Evolutionary conservation across 1,140 invertebrate genomes (phyloP).

Genomic region (Mercenaria mercenaria): DNA sequence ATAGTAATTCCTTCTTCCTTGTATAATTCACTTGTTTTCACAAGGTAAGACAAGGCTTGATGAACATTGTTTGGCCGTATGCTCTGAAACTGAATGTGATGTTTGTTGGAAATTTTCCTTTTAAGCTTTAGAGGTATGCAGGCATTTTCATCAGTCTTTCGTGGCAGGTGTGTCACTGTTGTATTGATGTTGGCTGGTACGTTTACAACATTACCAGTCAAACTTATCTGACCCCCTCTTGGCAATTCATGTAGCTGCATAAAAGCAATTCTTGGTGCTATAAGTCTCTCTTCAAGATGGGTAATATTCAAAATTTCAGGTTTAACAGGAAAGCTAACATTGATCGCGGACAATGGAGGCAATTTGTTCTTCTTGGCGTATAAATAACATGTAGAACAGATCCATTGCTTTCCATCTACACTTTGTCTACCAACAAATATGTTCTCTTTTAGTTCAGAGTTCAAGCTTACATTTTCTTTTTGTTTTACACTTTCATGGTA

Average conservation of each 20-base stretch:
- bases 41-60: conserved; percentile 14
- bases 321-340: not conserved
- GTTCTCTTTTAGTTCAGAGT: conserved; percentile 2
- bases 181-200: conserved; percentile 47
- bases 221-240: not conserved
- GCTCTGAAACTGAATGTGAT: not conserved
- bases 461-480: not conserved
- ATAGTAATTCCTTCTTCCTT: conserved; percentile 26
- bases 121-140: conserved; percentile 50
- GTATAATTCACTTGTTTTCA: conserved; percentile 46
- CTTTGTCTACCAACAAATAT: not conserved
- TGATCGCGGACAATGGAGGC: not conserved
- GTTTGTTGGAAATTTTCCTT: conserved; percentile 31
- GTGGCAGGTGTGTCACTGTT: conserved; percentile 47
- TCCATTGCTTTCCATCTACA: conserved; percentile 7
- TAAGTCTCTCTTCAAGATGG: not conserved
- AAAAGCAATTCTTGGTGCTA: conserved; percentile 11
- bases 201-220: conserved; percentile 68
- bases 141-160: conserved; percentile 4
- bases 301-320: not conserved
- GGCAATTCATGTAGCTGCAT: conserved; percentile 62
- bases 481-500: conserved; percentile 8
- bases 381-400: conserved; percentile 52
- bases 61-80: conserved; percentile 37
- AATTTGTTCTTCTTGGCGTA: conserved; percentile 1